phyloP scores from a whole-genome alignment of 2,113 vertebrate species.

The Misgurnus anguillicaudatus region DNA sequence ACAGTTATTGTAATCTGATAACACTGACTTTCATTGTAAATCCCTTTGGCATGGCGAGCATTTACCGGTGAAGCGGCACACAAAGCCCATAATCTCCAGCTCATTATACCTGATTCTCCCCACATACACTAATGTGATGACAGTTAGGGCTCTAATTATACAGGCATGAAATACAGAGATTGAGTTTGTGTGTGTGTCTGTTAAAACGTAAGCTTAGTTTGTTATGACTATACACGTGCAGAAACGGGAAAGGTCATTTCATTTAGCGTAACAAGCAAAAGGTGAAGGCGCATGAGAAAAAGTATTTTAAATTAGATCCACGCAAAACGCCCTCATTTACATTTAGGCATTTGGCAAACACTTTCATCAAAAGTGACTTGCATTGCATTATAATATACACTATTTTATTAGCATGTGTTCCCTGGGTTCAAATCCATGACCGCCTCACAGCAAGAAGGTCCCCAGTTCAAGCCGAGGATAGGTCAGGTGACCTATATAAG shows the following conservation, averaged over 20 bases:
- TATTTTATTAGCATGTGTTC: too few species aligned
- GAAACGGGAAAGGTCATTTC: conserved; percentile 30
- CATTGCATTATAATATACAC: too few species aligned
- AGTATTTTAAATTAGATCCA: background rate
- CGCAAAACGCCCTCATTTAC: background rate
- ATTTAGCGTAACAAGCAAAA: conserved; percentile 26
- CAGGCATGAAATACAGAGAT: conserved; percentile 45
- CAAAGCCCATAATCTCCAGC: conserved; percentile 75
- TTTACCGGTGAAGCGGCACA: conserved; percentile 76
- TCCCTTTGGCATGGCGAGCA: conserved; percentile 67
- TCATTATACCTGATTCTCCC: conserved; percentile 73
- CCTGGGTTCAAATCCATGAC: too few species aligned
- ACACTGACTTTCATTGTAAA: conserved; percentile 66
- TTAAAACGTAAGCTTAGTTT: conserved; percentile 34
- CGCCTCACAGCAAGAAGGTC: too few species aligned
- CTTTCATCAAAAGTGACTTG: too few species aligned
- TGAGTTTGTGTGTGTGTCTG: conserved; percentile 38
- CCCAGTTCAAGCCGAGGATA: too few species aligned
- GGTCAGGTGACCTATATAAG: too few species aligned
- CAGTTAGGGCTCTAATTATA: conserved; percentile 66
- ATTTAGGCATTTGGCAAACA: too few species aligned
- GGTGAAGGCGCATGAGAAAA: background rate
- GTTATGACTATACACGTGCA: conserved; percentile 38
- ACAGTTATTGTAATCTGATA: conserved; percentile 75
- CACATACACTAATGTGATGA: conserved; percentile 74